Evolutionary conservation across 2,888 invertebrate species (phyloP).

Genomic region (Aporophyla lueneburgensis): DNA sequence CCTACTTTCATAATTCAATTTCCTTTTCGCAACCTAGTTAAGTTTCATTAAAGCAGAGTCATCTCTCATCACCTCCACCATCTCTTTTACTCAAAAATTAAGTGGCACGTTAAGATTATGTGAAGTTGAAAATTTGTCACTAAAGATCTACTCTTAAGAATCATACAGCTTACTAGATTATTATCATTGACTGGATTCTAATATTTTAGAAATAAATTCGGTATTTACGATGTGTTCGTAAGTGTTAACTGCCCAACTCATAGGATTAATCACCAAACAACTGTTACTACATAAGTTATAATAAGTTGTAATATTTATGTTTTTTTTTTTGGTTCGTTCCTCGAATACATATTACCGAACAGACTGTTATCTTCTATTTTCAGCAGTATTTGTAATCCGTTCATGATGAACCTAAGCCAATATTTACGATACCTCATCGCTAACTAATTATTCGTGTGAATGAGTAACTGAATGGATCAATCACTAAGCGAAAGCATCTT

Average conservation of each 20-base stretch:
- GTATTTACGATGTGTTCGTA: not conserved
- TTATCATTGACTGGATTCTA: not conserved
- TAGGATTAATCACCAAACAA: constrained; percentile 29
- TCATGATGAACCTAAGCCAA: constrained; percentile 42
- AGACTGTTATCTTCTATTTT: constrained; percentile 53
- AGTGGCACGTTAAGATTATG: not conserved
- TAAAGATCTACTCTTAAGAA: not conserved
- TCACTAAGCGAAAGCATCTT: constrained; percentile 34
- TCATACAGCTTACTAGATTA: not conserved
- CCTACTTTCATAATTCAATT: constrained; percentile 30
- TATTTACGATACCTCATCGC: constrained; percentile 46
- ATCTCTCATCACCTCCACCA: not conserved
- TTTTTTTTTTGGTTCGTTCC: too few species aligned
- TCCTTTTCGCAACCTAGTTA: not conserved
- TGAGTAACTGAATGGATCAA: constrained; percentile 50
- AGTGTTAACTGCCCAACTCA: not conserved
- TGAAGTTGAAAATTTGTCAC: not conserved
- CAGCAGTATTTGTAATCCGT: constrained; percentile 47
- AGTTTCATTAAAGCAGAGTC: not conserved
- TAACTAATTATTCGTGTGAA: constrained; percentile 37
- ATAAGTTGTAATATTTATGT: too few species aligned
- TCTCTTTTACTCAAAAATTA: not conserved
- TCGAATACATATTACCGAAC: constrained; percentile 29
- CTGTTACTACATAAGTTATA: too few species aligned
- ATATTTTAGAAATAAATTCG: not conserved